Conservation (phyloP, 2,888 invertebrate species). For the Sceliomorpha sp. region DNA sequence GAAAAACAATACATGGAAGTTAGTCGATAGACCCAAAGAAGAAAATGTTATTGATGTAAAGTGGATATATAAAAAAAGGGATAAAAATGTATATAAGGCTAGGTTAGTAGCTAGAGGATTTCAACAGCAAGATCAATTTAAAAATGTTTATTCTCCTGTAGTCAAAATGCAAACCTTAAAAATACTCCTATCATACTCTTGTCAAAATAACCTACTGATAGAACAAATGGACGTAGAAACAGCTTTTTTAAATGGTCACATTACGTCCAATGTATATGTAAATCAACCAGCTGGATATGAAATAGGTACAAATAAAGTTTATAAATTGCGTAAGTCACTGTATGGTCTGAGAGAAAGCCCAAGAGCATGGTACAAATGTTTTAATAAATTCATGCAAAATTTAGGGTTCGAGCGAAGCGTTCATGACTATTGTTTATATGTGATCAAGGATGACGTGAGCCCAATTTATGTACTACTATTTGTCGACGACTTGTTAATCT, state of each 20-base stretch:
- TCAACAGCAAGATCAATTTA: too few relatives aligned
- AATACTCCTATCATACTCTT: slow-evolving; percentile 29
- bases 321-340: slow-evolving; percentile 49
- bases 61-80: too few relatives aligned
- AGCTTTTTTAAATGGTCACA: slow-evolving; percentile 47
- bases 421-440: slow-evolving; percentile 47
- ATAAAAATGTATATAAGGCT: too few relatives aligned
- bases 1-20: too few relatives aligned
- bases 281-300: slow-evolving; percentile 44
- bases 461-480: slow-evolving; percentile 21
- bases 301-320: slow-evolving; percentile 31
- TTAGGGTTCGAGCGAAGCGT: slow-evolving; percentile 39
- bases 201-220: slow-evolving; percentile 24
- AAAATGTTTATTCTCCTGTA: slow-evolving; percentile 1
- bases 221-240: slow-evolving; percentile 52
- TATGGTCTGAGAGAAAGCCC: slow-evolving; percentile 59
- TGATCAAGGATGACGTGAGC: slow-evolving; percentile 4
- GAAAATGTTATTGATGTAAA: too few relatives aligned
- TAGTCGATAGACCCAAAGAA: too few relatives aligned
- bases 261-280: slow-evolving; percentile 43
- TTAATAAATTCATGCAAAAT: slow-evolving; percentile 42
- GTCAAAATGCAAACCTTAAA: slow-evolving; percentile 40
- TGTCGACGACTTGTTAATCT: slow-evolving; percentile 33
- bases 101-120: too few relatives aligned
- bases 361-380: slow-evolving; percentile 57